These are phyloP conservation scores for Pyrgus malvae DNA, from an alignment of 2,888 invertebrate genomes.

Conservation along the genomic window DNA sequence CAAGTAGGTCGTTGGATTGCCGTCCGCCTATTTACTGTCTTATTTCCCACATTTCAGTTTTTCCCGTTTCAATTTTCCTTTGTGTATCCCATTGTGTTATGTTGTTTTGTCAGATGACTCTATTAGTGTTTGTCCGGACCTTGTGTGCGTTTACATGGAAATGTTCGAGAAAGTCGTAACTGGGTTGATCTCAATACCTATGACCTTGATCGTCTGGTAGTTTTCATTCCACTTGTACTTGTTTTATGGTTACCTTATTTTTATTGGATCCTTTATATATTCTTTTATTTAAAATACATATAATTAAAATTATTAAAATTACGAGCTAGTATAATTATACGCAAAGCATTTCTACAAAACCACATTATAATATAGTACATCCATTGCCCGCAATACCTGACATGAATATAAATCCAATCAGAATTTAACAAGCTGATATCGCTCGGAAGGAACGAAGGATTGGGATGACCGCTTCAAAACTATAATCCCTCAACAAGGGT, in stretches of 20 bases:
- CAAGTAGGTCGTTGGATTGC: slow-evolving; percentile 75
- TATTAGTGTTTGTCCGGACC: slow-evolving; percentile 34
- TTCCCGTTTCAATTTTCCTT: slow-evolving; percentile 71
- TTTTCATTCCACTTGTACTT: too few species aligned
- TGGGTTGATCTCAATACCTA: neutral
- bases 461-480: slow-evolving; percentile 41
- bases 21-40: slow-evolving; percentile 63
- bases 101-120: slow-evolving; percentile 56
- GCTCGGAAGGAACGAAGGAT: slow-evolving; percentile 19
- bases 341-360: too few species aligned
- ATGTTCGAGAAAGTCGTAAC: neutral
- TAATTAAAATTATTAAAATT: too few species aligned
- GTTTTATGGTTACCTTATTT: too few species aligned
- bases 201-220: too few species aligned
- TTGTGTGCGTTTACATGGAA: neutral
- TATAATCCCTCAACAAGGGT: slow-evolving; percentile 52
- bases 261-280: too few species aligned
- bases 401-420: slow-evolving; percentile 33
- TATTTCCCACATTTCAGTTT: slow-evolving; percentile 58
- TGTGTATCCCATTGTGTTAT: slow-evolving; percentile 61
- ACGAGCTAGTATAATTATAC: too few species aligned
- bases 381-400: slow-evolving; percentile 23
- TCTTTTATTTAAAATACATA: too few species aligned
- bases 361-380: neutral
- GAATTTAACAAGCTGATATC: slow-evolving; percentile 35